These are phyloP conservation scores for Acanthaster planci DNA, from an alignment of 35 echinoderm and acorn worm genomes.

Conservation along the genomic window DNA sequence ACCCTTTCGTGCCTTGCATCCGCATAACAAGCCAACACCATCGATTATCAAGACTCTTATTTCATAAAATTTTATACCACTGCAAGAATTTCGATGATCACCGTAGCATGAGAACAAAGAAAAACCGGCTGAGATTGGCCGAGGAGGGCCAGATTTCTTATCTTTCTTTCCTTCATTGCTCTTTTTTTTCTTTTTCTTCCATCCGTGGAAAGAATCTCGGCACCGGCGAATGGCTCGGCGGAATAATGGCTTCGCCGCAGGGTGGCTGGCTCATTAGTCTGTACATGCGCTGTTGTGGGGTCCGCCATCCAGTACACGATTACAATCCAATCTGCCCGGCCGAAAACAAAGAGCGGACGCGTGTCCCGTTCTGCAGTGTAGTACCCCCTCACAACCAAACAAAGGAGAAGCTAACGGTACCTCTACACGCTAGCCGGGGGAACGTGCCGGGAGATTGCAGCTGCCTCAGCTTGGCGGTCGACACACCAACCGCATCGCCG, in stretches of 20 bases:
- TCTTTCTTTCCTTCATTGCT: not conserved
- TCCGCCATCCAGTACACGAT: not conserved
- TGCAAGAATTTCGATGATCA: conserved; percentile 29
- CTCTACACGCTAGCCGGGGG: not conserved
- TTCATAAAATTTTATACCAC: conserved; percentile 34
- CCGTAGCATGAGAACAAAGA: conserved; percentile 30
- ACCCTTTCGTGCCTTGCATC: conserved; percentile 1
- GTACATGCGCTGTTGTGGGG: not conserved
- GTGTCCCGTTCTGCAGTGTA: not conserved
- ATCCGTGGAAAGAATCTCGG: not conserved
- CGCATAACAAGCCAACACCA: not conserved
- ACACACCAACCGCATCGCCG: not conserved
- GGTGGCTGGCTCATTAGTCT: conserved; percentile 7
- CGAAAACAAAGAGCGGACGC: conserved; percentile 9
- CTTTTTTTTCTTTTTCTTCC: not conserved
- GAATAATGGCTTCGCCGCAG: conserved; percentile 19
- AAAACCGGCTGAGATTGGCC: conserved; percentile 21
- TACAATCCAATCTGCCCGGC: conserved; percentile 12
- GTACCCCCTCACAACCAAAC: not conserved
- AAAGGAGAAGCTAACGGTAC: conserved; percentile 14
- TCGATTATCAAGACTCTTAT: conserved; percentile 24
- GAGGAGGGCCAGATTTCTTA: not conserved
- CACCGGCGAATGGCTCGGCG: not conserved
- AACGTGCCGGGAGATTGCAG: conserved; percentile 11
- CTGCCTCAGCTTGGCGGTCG: not conserved